Evolutionary conservation across 2,888 invertebrate genomes (phyloP).

Genomic region (Cataglyphis albicans): DNA sequence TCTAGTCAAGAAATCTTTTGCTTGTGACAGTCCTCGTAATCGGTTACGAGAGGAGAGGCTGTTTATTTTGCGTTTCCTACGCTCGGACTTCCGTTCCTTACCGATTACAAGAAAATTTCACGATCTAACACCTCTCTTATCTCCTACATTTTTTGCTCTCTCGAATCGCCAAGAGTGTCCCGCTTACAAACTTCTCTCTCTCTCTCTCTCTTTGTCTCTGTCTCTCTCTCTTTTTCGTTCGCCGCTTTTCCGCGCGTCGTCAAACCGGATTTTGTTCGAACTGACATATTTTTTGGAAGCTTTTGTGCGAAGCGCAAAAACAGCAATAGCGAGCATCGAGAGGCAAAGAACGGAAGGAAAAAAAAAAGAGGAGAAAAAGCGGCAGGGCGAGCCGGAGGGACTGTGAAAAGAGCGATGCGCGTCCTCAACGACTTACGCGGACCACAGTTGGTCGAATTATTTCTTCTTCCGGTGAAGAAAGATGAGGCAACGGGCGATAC

Average conservation of each 20-base stretch:
- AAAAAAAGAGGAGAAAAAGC: constrained; percentile 20
- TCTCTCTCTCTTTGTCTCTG: constrained; percentile 29
- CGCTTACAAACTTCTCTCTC: neutral
- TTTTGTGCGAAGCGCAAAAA: constrained; percentile 71
- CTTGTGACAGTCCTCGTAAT: constrained; percentile 49
- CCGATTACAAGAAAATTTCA: constrained; percentile 65
- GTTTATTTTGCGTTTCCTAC: constrained; percentile 77
- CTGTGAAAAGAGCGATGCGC: constrained; percentile 68
- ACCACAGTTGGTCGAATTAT: constrained; percentile 61
- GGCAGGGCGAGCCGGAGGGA: constrained; percentile 43
- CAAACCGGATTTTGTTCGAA: constrained; percentile 74
- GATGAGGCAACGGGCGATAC: constrained; percentile 34
- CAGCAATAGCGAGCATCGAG: constrained; percentile 54
- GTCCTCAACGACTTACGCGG: constrained; percentile 46
- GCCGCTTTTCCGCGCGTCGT: constrained; percentile 45
- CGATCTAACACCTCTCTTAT: constrained; percentile 47
- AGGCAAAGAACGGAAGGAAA: constrained; percentile 27
- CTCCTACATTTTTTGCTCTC: constrained; percentile 9
- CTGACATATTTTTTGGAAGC: constrained; percentile 79
- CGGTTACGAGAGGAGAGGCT: constrained; percentile 60
- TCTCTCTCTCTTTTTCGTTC: constrained; percentile 38
- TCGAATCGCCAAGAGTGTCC: constrained; percentile 23
- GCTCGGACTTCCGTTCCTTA: constrained; percentile 68
- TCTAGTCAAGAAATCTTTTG: constrained; percentile 39
- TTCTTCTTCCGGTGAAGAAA: constrained; percentile 64